Evolutionary conservation across 2,888 invertebrate genomes (phyloP).

Genomic region (Watsonalla cultraria): DNA sequence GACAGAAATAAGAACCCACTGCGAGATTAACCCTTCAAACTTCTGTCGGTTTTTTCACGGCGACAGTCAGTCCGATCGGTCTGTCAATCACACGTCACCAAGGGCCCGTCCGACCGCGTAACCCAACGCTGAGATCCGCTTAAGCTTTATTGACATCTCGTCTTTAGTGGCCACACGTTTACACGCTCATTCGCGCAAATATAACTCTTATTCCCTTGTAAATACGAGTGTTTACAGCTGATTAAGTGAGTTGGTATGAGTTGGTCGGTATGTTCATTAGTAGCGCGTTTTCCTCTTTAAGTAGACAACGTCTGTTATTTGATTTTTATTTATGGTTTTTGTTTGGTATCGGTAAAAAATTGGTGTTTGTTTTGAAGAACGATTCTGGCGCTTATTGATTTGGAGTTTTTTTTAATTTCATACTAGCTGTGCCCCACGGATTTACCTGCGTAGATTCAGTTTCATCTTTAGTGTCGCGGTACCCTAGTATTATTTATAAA

Average conservation of each 20-base stretch:
- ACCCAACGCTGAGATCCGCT: conserved; percentile 43
- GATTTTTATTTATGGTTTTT: conserved; percentile 45
- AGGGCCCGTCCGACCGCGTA: conserved; percentile 42
- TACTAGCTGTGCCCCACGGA: too few species aligned
- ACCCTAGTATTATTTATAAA: too few species aligned
- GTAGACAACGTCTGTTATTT: conserved; percentile 49
- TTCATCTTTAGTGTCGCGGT: too few species aligned
- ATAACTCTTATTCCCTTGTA: conserved; percentile 11
- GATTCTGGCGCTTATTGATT: neutral
- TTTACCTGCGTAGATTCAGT: too few species aligned
- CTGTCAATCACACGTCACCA: conserved; percentile 54
- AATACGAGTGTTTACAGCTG: conserved; percentile 9
- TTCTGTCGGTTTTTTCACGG: conserved; percentile 18
- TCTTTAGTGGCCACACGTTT: conserved; percentile 7
- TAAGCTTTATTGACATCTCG: conserved; percentile 57
- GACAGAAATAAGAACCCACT: conserved; percentile 12
- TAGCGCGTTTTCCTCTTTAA: conserved; percentile 51
- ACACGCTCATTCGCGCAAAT: conserved; percentile 7
- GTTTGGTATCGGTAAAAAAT: conserved; percentile 13
- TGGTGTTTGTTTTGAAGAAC: conserved; percentile 9
- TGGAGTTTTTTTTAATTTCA: too few species aligned
- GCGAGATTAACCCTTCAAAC: conserved; percentile 32
- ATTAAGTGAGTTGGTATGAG: conserved; percentile 14
- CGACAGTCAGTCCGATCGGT: conserved; percentile 13
- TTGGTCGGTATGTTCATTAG: conserved; percentile 46